A percentile compares a stretch with the other conserved stretches of the same genome.
Conservation (phyloP, 1,140 invertebrate species). For the Archivesica marissinica region DNA sequence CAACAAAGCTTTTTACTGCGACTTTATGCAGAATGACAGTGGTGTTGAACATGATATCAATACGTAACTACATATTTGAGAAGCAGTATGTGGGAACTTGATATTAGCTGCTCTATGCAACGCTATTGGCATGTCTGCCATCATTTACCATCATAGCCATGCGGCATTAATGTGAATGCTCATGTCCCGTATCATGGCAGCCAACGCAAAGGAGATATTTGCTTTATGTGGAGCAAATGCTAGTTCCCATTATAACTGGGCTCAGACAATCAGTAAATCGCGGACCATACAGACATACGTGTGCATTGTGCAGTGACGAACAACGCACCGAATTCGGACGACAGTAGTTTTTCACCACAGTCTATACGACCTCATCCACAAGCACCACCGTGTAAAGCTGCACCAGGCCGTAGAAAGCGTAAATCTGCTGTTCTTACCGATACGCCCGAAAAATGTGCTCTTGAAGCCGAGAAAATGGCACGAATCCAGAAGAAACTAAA, state of each 20-base stretch:
- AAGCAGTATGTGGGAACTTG: background rate
- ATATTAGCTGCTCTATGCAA: slow-evolving; percentile 22
- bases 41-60: slow-evolving; percentile 5
- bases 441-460: background rate
- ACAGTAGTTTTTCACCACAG: background rate
- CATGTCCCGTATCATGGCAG: no score
- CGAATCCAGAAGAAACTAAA: background rate
- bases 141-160: background rate
- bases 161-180: no score
- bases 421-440: background rate
- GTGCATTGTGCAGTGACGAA: no score
- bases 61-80: slow-evolving; percentile 6
- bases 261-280: background rate
- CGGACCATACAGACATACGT: no score
- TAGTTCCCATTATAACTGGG: background rate
- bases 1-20: background rate
- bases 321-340: no score
- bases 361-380: background rate
- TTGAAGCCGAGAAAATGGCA: background rate
- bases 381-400: background rate
- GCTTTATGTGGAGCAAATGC: no score
- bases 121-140: background rate
- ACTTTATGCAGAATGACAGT: slow-evolving; percentile 14
- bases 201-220: no score
- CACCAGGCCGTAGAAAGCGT: background rate